Evolutionary conservation across 2,888 invertebrate genomes (phyloP), one percentile per base, ranked within the genome.

Genomic region (Trypoxylon attenuatum): DNA sequence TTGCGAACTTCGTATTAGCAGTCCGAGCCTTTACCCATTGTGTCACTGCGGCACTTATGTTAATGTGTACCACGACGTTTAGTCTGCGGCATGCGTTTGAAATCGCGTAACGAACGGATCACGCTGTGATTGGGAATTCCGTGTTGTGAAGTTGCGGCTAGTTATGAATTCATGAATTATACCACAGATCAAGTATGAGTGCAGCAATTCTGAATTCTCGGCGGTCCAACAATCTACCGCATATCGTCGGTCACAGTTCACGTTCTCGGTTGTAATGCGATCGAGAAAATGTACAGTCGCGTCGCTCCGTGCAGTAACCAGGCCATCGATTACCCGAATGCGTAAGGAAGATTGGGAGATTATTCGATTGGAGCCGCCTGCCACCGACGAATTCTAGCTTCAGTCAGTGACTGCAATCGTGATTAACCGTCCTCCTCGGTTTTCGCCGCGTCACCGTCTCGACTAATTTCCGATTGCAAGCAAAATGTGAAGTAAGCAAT

Each of bases 241-340:
- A 33, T 33, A 10, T 33, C 33, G 33, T 33, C 33, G 33, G n/a
- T 33, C 33, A 13, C 33, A 33, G 10, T 33, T 33, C 33, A 33
- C 33, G 33, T 13, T 33, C n/a, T 10, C 33, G n/a, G n/a, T 13
- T 33, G 33, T 33, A 33, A 33, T 33, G 33, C 33, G 13, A 33
- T 33, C 33, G 33, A 13, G 33, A 33, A 33, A 33, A 33, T 33
- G 33, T 33, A 33, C 33, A 13, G 33, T 33, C n/a, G n/a, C n/a
- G 33, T 33, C 33, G 33, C 33, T 10, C 33, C n/a, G 33, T 5
- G 5, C n/a, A 33, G 55, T 33, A 66, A 66, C 57, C 54, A 46
- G 70, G 66, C 25, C 71, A 66, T 63, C 69, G 58, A 59, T 68
- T 62, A 53, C 25, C 22, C 47, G 47, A n/a, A 69, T 39, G 51